phyloP scores from a whole-genome alignment of 2,113 vertebrate genomes.

The Heterocephalus glaber region DNA sequence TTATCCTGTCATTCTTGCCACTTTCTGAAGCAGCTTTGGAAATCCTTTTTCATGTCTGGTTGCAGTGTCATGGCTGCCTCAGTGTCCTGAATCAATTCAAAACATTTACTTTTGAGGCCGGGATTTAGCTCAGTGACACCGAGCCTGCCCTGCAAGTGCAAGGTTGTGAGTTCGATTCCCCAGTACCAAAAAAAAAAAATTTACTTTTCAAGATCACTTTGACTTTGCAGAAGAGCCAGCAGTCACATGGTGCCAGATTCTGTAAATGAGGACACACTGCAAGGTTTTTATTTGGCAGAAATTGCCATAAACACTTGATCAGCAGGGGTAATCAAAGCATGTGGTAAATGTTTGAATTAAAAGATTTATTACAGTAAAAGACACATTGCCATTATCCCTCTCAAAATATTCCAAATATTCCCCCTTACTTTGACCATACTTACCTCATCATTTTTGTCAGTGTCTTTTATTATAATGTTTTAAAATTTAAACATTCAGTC shows the following conservation, averaged over 20 bases:
- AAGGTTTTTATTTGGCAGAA: background rate
- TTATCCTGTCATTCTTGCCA: background rate
- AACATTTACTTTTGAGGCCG: background rate
- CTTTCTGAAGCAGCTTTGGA: background rate
- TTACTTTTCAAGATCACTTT: background rate
- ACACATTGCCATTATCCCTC: background rate
- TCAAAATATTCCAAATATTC: background rate
- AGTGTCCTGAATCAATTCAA: background rate
- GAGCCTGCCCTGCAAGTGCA: too few species aligned
- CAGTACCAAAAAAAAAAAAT: too few species aligned
- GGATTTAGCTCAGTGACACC: too few species aligned
- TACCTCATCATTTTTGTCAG: background rate
- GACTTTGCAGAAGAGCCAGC: background rate
- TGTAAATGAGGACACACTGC: background rate
- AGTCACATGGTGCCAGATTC: background rate
- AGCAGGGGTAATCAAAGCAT: background rate
- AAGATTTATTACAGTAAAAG: background rate
- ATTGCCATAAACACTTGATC: background rate
- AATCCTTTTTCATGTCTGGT: background rate
- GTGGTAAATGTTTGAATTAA: background rate
- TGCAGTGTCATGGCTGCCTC: background rate
- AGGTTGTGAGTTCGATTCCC: too few species aligned
- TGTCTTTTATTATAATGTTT: background rate
- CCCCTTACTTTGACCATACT: background rate
- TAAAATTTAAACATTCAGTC: background rate